phyloP scores from a whole-genome alignment of 2,797 vertebrate genomes.

The Champsocephalus esox region DNA sequence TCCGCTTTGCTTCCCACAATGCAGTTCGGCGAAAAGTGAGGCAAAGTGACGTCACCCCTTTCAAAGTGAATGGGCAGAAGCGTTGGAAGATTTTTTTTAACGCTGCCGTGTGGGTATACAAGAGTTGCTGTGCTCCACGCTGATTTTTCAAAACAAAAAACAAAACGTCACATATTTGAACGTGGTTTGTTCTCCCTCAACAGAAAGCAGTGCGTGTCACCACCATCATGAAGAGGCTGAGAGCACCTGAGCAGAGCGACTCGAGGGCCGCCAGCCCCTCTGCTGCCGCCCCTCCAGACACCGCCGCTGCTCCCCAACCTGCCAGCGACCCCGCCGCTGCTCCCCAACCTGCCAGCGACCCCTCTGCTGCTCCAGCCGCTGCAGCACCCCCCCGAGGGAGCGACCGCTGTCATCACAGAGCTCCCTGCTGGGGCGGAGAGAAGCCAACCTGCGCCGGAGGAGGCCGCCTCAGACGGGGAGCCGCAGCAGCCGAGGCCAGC shows the following conservation, averaged over 20 bases:
- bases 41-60: too few species aligned
- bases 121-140: neutral
- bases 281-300: slow-evolving; percentile 45
- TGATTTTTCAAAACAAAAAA: neutral
- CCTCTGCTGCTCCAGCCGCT: slow-evolving; percentile 42
- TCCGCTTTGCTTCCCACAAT: too few species aligned
- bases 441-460: slow-evolving; percentile 55
- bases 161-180: neutral
- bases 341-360: slow-evolving; percentile 64
- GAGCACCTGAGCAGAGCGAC: slow-evolving; percentile 89
- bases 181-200: neutral
- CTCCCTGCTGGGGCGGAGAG: slow-evolving; percentile 66
- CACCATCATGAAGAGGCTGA: slow-evolving; percentile 96
- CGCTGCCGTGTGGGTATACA: too few species aligned
- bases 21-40: too few species aligned
- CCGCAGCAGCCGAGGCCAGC: slow-evolving; percentile 64
- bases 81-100: too few species aligned
- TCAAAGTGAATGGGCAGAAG: too few species aligned
- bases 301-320: slow-evolving; percentile 70
- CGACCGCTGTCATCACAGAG: slow-evolving; percentile 24
- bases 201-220: slow-evolving; percentile 98
- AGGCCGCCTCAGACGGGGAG: slow-evolving; percentile 41
- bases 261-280: slow-evolving; percentile 64
- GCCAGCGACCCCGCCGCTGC: slow-evolving; percentile 57
- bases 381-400: neutral